Evolutionary conservation across 1,140 invertebrate species (phyloP).

Genomic region (Coptotermes formosanus): DNA sequence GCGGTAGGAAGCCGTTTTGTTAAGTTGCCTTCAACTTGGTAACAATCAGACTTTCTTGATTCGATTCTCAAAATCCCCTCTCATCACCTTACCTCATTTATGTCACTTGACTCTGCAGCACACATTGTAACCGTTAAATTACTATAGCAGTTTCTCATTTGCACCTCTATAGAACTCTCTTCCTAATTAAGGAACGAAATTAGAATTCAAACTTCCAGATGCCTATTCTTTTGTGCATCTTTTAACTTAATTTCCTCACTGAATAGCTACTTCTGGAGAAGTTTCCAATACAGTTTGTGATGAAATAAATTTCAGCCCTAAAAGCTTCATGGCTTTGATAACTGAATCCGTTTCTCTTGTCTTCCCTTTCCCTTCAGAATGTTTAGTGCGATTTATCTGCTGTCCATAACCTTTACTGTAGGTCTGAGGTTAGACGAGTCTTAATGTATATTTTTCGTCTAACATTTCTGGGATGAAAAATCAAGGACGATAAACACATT

Average conservation of each 20-base stretch:
- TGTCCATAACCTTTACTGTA: no score
- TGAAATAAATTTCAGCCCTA: background rate
- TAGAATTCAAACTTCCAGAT: conserved; percentile 13
- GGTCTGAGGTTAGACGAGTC: no score
- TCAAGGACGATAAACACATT: no score
- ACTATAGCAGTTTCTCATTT: background rate
- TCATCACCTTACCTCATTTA: background rate
- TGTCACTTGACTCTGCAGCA: background rate
- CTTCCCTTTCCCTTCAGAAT: background rate
- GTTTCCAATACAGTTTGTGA: background rate
- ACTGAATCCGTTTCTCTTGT: background rate
- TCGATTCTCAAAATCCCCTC: conserved; percentile 6
- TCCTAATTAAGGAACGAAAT: conserved; percentile 13
- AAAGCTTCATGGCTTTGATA: background rate
- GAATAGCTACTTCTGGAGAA: background rate
- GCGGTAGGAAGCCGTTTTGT: conserved; percentile 9
- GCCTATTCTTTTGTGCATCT: conserved; percentile 11
- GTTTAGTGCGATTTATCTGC: background rate
- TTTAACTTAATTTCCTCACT: background rate
- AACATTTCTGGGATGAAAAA: no score
- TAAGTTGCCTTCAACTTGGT: background rate
- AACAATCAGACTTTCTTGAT: conserved; percentile 17
- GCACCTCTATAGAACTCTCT: conserved; percentile 4
- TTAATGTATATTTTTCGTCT: no score
- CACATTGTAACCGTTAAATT: background rate